Evolutionary conservation across 2,888 invertebrate species (phyloP).

Genomic region (Coelogynopora nodosa): DNA sequence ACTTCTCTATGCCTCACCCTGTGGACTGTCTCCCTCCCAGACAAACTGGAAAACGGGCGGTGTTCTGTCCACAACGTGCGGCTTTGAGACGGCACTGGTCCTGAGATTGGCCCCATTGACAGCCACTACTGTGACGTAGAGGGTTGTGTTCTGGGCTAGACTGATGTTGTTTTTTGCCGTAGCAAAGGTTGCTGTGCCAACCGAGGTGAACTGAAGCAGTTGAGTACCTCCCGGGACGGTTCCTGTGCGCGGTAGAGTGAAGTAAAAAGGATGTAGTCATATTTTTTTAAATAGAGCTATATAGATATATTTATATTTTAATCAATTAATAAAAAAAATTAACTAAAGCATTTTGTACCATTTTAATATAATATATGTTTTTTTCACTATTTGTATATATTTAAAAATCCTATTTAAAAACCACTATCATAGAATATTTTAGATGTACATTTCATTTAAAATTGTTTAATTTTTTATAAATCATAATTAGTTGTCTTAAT

Average conservation of each 20-base stretch:
- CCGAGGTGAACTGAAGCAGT: neutral
- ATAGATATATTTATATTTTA: too few species aligned
- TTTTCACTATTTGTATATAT: too few species aligned
- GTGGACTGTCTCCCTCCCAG: conserved; percentile 2
- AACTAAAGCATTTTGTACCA: too few species aligned
- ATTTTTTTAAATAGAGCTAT: too few species aligned
- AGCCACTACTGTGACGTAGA: conserved; percentile 46
- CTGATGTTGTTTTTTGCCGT: conserved; percentile 39
- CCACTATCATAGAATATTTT: too few species aligned
- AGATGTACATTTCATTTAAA: too few species aligned
- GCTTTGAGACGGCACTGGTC: conserved; percentile 43
- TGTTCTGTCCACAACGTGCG: conserved; percentile 29
- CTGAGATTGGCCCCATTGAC: conserved; percentile 46
- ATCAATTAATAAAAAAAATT: too few species aligned
- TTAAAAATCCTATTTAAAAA: too few species aligned
- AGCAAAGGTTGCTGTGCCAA: conserved; percentile 43
- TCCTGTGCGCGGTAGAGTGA: neutral
- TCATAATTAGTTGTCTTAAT: too few species aligned
- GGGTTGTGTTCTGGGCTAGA: conserved; percentile 44
- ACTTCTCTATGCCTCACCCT: too few species aligned
- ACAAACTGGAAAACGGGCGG: conserved; percentile 10
- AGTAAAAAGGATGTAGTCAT: neutral
- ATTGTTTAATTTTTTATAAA: too few species aligned
- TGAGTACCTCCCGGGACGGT: conserved; percentile 32
- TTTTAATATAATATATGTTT: too few species aligned